A percentile compares a stretch with the other conserved stretches of the same genome.
phyloP scores from a whole-genome alignment of 35 echinoderm and acorn worm genomes.

The Anneissia japonica region DNA sequence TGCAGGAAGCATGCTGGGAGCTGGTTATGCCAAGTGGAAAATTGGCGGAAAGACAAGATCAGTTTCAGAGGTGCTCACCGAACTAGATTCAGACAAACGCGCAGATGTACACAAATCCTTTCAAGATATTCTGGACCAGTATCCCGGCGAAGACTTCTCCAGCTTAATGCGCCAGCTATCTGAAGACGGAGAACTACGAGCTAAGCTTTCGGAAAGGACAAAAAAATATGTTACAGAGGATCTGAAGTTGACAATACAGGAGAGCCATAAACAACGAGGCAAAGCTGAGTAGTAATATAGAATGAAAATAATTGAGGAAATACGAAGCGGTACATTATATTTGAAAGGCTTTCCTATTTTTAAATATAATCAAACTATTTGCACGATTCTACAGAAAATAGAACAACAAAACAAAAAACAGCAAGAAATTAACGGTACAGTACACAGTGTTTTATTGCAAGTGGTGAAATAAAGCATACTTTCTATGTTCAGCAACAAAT shows the following conservation, averaged over 20 bases:
- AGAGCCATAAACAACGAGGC: slow-evolving; percentile 54
- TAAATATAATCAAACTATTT: too few species aligned
- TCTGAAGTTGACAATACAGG: slow-evolving; percentile 51
- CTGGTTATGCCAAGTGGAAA: slow-evolving; percentile 61
- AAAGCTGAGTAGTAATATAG: slow-evolving; percentile 69
- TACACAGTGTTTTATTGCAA: too few species aligned
- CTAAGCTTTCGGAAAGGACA: slow-evolving; percentile 48
- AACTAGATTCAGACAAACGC: slow-evolving; percentile 53
- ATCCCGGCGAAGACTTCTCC: slow-evolving; percentile 40
- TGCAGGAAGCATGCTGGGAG: slow-evolving; percentile 63
- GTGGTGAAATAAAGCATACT: too few species aligned
- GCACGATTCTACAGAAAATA: too few species aligned
- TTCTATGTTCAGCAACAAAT: too few species aligned
- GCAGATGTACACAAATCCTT: slow-evolving; percentile 57
- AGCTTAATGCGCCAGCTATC: slow-evolving; percentile 46
- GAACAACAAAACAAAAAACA: too few species aligned
- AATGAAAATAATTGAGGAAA: background rate
- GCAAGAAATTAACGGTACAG: too few species aligned
- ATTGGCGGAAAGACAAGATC: slow-evolving; percentile 51
- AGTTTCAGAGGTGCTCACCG: slow-evolving; percentile 63
- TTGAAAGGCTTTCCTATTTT: too few species aligned
- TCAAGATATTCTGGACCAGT: slow-evolving; percentile 36
- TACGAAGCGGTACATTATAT: background rate
- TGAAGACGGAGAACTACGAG: slow-evolving; percentile 71
- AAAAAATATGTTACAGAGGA: slow-evolving; percentile 61